Conservation (phyloP, 2,113 vertebrate genomes). For the Agapornis roseicollis region DNA sequence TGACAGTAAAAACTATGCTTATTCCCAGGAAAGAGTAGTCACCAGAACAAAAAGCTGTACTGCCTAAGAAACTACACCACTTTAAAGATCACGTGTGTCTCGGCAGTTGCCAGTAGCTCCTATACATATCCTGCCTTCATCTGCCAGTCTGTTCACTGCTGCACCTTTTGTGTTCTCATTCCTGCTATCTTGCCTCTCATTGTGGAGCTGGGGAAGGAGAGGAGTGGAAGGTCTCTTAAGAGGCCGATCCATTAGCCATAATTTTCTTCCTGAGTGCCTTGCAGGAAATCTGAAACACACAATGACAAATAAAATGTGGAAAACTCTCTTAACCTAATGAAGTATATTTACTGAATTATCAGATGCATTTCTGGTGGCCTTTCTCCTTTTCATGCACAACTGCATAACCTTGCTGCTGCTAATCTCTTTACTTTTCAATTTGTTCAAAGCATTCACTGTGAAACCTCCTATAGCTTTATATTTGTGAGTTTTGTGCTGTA, state of each 20-base stretch:
- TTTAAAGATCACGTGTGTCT: neutral
- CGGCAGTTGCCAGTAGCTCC: neutral
- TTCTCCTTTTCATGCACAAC: neutral
- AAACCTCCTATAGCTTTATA: neutral
- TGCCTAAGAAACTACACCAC: neutral
- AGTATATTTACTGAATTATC: neutral
- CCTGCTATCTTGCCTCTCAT: neutral
- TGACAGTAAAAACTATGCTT: neutral
- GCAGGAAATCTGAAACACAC: neutral
- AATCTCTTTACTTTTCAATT: neutral
- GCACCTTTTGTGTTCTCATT: fast-evolving
- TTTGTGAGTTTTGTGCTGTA: neutral
- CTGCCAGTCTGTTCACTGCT: neutral
- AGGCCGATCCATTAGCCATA: neutral
- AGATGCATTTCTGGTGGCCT: neutral
- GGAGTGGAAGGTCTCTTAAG: neutral
- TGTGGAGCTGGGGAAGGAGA: neutral
- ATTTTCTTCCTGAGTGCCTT: neutral
- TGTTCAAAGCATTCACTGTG: neutral
- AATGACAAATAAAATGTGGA: neutral
- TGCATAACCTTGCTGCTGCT: neutral
- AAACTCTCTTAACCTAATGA: neutral
- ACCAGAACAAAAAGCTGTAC: neutral
- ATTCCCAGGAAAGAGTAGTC: neutral
- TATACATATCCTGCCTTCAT: neutral